Evolutionary conservation across 35 echinoderm and acorn worm genomes (phyloP).

Genomic region (Amphiura filiformis): DNA sequence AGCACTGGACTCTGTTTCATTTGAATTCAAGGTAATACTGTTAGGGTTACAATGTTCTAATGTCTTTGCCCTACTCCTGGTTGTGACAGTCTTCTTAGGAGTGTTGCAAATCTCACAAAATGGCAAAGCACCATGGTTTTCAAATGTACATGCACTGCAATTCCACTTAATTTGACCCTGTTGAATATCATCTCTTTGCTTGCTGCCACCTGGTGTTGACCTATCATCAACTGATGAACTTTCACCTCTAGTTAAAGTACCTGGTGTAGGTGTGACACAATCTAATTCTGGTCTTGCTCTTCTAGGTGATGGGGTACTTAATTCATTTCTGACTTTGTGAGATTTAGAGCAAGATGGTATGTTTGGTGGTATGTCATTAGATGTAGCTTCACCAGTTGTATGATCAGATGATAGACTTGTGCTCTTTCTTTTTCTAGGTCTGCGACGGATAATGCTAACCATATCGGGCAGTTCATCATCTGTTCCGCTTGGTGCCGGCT

Average conservation of each 20-base stretch:
- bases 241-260: too few species aligned
- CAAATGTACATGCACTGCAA: constrained; percentile 73
- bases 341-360: neutral
- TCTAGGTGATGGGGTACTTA: too few species aligned
- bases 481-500: too few species aligned
- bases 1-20: neutral
- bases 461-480: neutral
- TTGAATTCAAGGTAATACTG: neutral
- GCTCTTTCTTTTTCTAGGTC: neutral
- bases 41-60: too few species aligned
- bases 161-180: constrained; percentile 31
- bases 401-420: neutral
- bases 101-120: constrained; percentile 81
- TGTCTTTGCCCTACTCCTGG: constrained; percentile 20
- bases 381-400: neutral
- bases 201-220: neutral
- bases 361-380: neutral
- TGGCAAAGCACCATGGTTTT: constrained; percentile 62
- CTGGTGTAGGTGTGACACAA: too few species aligned
- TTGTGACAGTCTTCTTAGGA: constrained; percentile 21
- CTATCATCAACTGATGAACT: neutral
- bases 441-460: neutral
- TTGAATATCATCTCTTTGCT: neutral
- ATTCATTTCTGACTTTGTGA: too few species aligned
- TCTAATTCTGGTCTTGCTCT: too few species aligned